Evolutionary conservation across 2,113 vertebrate genomes (phyloP).

Genomic region (Aphelocoma coerulescens): DNA sequence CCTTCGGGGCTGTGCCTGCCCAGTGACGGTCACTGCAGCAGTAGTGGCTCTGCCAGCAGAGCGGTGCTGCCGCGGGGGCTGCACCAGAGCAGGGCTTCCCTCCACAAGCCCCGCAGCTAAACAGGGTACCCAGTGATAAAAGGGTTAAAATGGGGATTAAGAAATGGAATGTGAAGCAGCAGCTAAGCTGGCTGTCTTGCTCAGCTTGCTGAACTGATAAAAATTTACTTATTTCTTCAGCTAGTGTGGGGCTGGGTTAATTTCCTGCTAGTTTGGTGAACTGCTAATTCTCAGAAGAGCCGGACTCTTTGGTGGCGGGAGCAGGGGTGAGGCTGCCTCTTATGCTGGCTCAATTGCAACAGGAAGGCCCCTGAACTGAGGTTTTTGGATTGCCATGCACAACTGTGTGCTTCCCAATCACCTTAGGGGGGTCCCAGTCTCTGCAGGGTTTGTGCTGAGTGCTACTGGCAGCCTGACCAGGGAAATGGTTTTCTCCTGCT

Average conservation of each 20-base stretch:
- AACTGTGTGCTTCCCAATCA: accelerated
- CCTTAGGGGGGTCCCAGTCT: background rate
- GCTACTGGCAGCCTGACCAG: background rate
- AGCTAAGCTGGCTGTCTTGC: background rate
- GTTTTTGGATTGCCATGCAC: accelerated
- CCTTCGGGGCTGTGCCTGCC: background rate
- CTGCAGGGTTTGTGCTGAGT: background rate
- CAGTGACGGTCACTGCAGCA: accelerated
- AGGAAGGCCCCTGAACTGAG: background rate
- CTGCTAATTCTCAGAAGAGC: background rate
- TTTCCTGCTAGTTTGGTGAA: background rate
- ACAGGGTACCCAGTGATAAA: background rate
- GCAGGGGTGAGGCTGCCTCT: background rate
- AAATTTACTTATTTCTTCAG: background rate
- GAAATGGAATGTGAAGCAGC: background rate
- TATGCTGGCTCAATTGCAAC: background rate
- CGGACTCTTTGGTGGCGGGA: background rate
- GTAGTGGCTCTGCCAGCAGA: background rate
- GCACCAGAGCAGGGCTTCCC: background rate
- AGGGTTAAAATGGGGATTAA: background rate
- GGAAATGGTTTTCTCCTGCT: background rate
- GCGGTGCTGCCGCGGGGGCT: background rate
- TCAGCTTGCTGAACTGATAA: background rate
- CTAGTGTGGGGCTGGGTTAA: background rate
- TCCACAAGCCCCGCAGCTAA: accelerated